phyloP scores from a whole-genome alignment of 2,797 vertebrate genomes.

The Knipowitschia caucasica region DNA sequence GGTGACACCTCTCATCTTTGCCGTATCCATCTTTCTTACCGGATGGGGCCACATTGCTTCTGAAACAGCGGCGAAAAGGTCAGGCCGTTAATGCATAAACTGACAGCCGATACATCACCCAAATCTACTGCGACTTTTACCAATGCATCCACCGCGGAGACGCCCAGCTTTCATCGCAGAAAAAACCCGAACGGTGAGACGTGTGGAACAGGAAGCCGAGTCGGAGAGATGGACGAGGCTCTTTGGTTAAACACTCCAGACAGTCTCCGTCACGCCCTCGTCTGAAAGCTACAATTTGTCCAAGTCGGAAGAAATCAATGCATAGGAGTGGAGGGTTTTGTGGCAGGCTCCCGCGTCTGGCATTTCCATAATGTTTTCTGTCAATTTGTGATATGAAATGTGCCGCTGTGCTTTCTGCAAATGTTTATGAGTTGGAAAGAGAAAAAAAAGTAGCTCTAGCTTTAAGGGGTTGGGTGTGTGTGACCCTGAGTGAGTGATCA shows the following conservation, averaged over 20 bases:
- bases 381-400: background rate
- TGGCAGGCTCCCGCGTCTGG: background rate
- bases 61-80: conserved; percentile 68
- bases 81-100: conserved; percentile 61
- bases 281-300: background rate
- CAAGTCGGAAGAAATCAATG: background rate
- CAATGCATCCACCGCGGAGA: conserved; percentile 45
- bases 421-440: background rate
- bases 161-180: conserved; percentile 39
- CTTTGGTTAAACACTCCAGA: conserved; percentile 5
- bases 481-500: too few species aligned
- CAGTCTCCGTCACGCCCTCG: background rate
- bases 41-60: conserved; percentile 53
- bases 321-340: background rate
- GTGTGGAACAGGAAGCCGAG: conserved; percentile 1
- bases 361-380: conserved; percentile 6
- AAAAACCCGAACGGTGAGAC: conserved; percentile 23
- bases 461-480: too few species aligned
- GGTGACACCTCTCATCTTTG: conserved; percentile 53
- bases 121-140: conserved; percentile 60
- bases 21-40: conserved; percentile 67
- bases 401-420: background rate
- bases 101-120: conserved; percentile 67
- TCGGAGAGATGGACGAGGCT: background rate
- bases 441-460: background rate